phyloP scores from a whole-genome alignment of 2,888 invertebrate species.

The Chirona hameri region DNA sequence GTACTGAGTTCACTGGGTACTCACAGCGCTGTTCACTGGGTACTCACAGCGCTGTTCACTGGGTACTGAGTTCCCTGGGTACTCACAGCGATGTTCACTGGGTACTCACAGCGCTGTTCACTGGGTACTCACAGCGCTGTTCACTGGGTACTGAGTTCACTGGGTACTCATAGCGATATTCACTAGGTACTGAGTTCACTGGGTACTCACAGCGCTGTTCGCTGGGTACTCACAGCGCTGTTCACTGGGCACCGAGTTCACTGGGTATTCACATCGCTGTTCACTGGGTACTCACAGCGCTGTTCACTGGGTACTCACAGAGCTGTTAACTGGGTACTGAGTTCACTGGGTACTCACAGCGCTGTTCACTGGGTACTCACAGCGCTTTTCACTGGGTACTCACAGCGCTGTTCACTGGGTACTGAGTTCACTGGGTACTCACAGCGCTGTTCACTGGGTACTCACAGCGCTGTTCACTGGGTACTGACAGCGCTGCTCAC shows the following conservation, averaged over 20 bases:
- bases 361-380: slow-evolving; percentile 75
- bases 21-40: slow-evolving; percentile 81
- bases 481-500: slow-evolving; percentile 87
- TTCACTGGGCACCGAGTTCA: no score
- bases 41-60: slow-evolving; percentile 90
- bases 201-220: slow-evolving; percentile 81
- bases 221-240: slow-evolving; percentile 79
- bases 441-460: slow-evolving; percentile 79
- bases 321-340: no score
- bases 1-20: no score
- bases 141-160: no score
- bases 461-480: slow-evolving; percentile 85
- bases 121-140: slow-evolving; percentile 79
- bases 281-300: slow-evolving; percentile 74
- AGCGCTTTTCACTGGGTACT: slow-evolving; percentile 71
- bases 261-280: slow-evolving; percentile 79
- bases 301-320: slow-evolving; percentile 78
- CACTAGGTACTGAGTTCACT: no score
- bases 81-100: slow-evolving; percentile 87
- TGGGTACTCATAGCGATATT: slow-evolving; percentile 76
- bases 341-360: slow-evolving; percentile 75
- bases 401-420: slow-evolving; percentile 95
- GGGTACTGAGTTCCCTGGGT: no score
- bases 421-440: no score
- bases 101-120: slow-evolving; percentile 84